These are phyloP conservation scores for Cercopithecus hamlyni DNA, from an alignment of 2,797 vertebrate species.

Conservation along the genomic window DNA sequence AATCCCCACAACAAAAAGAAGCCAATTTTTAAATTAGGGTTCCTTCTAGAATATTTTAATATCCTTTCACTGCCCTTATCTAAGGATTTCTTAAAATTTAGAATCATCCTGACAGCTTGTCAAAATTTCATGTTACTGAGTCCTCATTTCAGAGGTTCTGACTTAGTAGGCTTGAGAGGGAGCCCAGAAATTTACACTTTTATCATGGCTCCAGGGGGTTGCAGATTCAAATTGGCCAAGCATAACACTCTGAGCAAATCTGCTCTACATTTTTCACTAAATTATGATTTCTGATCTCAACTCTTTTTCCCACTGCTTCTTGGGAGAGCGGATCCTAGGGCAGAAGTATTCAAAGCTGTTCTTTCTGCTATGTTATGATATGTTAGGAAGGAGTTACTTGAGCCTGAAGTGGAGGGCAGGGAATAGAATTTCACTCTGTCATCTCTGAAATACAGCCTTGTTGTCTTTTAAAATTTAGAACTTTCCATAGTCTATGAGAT, in stretches of 20 bases:
- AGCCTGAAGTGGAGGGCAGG: not conserved
- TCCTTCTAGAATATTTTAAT: not conserved
- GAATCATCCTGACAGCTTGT: not conserved
- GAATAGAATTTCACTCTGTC: slow-evolving; percentile 9
- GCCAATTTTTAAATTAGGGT: not conserved
- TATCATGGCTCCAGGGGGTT: not conserved
- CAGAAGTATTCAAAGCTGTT: not conserved
- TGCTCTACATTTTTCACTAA: not conserved
- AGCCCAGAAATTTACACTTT: not conserved
- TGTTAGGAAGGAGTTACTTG: not conserved
- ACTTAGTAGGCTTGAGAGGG: not conserved
- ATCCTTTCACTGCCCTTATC: not conserved
- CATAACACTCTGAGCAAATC: not conserved
- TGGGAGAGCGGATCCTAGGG: not conserved
- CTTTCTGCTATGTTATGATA: not conserved
- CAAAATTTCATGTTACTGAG: not conserved
- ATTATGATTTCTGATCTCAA: not conserved
- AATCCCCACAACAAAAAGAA: not conserved
- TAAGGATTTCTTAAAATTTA: not conserved
- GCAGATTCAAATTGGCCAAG: not conserved
- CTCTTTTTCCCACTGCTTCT: not conserved
- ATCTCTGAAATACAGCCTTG: slow-evolving; percentile 41
- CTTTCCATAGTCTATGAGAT: slow-evolving; percentile 34
- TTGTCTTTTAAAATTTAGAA: slow-evolving; percentile 42
- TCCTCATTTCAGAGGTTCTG: not conserved